Evolutionary conservation across 2,113 vertebrate species (phyloP).

Genomic region (Scomber colias): DNA sequence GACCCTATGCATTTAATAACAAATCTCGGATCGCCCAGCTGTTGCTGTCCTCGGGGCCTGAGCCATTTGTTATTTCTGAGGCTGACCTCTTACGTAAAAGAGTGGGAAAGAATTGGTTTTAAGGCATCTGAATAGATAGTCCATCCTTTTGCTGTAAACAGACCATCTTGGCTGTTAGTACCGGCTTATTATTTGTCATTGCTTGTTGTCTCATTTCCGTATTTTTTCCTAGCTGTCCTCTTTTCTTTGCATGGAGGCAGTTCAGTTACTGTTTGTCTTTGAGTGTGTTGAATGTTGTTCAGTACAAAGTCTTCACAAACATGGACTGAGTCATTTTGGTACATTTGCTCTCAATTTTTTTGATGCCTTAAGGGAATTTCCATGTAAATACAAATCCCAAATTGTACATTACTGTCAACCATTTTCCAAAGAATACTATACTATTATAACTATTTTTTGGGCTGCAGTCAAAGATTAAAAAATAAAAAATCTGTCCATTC

Average conservation of each 20-base stretch:
- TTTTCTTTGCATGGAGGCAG: conserved; percentile 15
- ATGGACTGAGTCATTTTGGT: conserved; percentile 45
- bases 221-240: background rate
- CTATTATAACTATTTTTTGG: too few relatives aligned
- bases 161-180: background rate
- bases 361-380: background rate
- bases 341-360: conserved; percentile 41
- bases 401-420: background rate
- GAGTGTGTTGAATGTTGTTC: conserved; percentile 22
- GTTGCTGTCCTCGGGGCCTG: conserved; percentile 38
- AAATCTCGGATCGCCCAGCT: conserved; percentile 58
- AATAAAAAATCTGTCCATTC: too few relatives aligned
- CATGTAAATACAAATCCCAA: background rate
- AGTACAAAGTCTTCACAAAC: conserved; percentile 80
- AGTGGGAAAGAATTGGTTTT: conserved; percentile 16
- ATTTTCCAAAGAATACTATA: too few relatives aligned
- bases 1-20: conserved; percentile 42
- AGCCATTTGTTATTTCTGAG: conserved; percentile 58
- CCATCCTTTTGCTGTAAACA: conserved; percentile 6
- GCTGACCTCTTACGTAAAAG: conserved; percentile 48
- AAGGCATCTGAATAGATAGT: conserved; percentile 33
- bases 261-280: conserved; percentile 60
- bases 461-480: background rate
- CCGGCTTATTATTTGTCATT: background rate
- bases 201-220: background rate